Evolutionary conservation across 2,113 vertebrate species (phyloP), one percentile per base, ranked within the genome.

Genomic region (Xiphophorus couchianus): DNA sequence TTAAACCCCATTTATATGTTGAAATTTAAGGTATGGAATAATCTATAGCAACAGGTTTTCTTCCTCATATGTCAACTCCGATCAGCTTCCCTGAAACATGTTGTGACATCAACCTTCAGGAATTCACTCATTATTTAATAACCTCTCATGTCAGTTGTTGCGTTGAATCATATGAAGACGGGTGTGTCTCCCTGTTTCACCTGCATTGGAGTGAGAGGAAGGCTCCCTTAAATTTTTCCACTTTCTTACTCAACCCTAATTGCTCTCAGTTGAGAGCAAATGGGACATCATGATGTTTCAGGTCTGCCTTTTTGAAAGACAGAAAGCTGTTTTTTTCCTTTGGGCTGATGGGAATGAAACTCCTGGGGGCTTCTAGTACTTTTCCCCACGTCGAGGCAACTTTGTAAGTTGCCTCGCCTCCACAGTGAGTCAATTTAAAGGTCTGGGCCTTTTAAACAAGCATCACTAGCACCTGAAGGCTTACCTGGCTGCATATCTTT

Each of bases 341-440:
- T 3, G 66, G 44, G 62, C 33, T 54, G 30, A 74, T 65, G 65
- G n/a, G 64, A 66, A 66, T 25, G 61, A 77, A 81, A 69, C n/a
- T 27, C 4, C 5, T 3, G 69, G 75, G 77, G 91, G 90, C 14
- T 80, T 77, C 89, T 69, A 74, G 87, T 89, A 91, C 62, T 87
- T 90, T 89, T 90, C 90, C 51, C 90, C 22, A 71, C 66, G 54
- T 60, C 64, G 63, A 69, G 65, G 65, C 76, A 82, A 48, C 29
- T 39, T 66, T 60, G 33, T 62, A 12, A 29, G 39, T 70, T 79
- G 69, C 62, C 12, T 73, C 74, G 61, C 62, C 75, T 22, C 58
- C 42, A n/a, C 29, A 51, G 7, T 62, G 31, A 44, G 12, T 10
- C 60, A 83, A 78, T 73, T 77, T 67, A 71, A 60, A 64, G 42